Evolutionary conservation across 2,797 vertebrate genomes (phyloP).

Genomic region (Sitta carolinensis): DNA sequence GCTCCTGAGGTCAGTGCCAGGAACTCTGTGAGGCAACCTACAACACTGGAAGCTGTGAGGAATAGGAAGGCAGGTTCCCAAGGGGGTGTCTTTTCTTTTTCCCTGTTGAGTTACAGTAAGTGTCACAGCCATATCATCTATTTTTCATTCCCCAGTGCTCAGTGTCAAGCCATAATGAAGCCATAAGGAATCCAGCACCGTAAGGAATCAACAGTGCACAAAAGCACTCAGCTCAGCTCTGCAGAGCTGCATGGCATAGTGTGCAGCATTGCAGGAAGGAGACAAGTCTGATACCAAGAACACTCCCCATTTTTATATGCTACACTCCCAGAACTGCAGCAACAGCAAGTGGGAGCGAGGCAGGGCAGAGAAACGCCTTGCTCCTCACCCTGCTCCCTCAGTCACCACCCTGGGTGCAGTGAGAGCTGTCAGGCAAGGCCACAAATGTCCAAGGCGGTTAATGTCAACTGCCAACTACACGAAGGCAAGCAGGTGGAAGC

Average conservation of each 20-base stretch:
- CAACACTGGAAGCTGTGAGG: background rate
- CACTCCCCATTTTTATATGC: background rate
- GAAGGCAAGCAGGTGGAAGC: background rate
- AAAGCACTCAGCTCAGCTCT: background rate
- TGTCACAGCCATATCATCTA: background rate
- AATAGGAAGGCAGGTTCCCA: background rate
- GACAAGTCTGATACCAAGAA: background rate
- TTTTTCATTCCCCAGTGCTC: background rate
- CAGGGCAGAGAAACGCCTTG: background rate
- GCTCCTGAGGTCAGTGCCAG: background rate
- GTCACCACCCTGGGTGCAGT: background rate
- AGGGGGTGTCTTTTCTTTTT: background rate
- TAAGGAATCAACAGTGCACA: background rate
- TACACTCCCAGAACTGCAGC: background rate
- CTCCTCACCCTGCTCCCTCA: background rate
- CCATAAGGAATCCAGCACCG: background rate
- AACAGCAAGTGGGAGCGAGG: accelerated
- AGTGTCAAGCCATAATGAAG: background rate
- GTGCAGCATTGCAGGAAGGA: background rate
- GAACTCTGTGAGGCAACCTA: background rate
- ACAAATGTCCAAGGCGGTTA: background rate
- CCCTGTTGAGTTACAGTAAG: background rate
- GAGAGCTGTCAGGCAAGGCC: background rate
- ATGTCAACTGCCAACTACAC: background rate
- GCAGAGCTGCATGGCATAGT: background rate